Percentiles rank a stretch among this genome's conserved stretches.
Conservation (phyloP, 2,888 invertebrate species). For the Hypolimnas misippus region DNA sequence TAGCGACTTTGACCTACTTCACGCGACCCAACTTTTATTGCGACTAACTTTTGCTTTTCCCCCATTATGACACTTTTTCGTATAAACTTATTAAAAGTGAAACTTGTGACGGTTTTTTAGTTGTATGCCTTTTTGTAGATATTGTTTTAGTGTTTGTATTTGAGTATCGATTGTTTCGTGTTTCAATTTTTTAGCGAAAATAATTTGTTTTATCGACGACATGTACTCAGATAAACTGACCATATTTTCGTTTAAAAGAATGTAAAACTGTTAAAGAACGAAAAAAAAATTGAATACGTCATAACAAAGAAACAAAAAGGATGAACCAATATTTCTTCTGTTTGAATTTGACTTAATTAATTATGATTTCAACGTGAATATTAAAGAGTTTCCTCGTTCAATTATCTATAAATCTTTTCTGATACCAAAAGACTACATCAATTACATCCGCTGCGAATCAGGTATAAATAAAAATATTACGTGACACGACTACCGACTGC, state of each 20-base stretch:
- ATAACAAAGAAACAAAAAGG: no score
- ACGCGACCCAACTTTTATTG: slow-evolving; percentile 61
- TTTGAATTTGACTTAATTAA: no score
- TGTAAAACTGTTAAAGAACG: no score
- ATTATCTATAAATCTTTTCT: slow-evolving; percentile 10
- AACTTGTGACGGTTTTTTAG: slow-evolving; percentile 6
- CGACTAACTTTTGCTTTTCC: slow-evolving; percentile 51
- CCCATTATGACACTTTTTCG: slow-evolving; percentile 41
- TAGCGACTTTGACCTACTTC: slow-evolving; percentile 74
- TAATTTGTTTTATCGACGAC: no score
- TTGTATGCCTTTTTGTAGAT: not conserved
- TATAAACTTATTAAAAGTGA: slow-evolving; percentile 27
- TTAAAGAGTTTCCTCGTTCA: slow-evolving; percentile 7
- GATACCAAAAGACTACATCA: slow-evolving; percentile 13
- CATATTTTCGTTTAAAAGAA: no score
- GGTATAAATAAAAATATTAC: slow-evolving; percentile 41
- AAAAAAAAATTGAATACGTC: no score
- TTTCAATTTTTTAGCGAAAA: no score
- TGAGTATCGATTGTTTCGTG: no score
- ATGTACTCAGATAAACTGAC: no score
- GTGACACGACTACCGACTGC: slow-evolving; percentile 42
- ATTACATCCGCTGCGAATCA: slow-evolving; percentile 29
- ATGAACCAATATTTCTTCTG: no score
- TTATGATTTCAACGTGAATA: not conserved
- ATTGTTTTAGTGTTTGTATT: not conserved